phyloP scores from a whole-genome alignment of 2,113 vertebrate genomes.

The Megaceryle maxima region DNA sequence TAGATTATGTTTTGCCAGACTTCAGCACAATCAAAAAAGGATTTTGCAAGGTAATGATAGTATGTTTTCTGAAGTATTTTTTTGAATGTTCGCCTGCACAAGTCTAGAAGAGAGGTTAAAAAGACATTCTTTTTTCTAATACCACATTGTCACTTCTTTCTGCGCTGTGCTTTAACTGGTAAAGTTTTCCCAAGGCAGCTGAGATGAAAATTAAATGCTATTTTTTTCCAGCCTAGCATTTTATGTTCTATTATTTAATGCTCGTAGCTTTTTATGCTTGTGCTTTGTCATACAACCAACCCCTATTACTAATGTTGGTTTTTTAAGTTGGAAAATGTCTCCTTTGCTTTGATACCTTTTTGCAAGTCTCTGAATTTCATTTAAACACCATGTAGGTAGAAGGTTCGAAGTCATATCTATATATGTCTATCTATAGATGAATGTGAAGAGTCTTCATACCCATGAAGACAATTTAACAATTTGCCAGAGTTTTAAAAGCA shows the following conservation, averaged over 20 bases:
- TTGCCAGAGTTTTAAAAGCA: neutral
- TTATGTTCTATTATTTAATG: neutral
- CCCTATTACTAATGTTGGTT: neutral
- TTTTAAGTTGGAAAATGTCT: neutral
- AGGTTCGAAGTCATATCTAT: neutral
- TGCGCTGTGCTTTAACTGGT: neutral
- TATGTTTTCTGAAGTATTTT: neutral
- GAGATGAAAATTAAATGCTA: neutral
- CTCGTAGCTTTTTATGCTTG: neutral
- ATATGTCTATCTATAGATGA: too few relatives aligned
- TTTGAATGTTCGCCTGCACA: neutral
- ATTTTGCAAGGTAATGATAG: slow-evolving; percentile 90
- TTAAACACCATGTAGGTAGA: neutral
- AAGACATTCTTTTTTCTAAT: neutral
- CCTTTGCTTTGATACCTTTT: neutral
- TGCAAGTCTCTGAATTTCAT: neutral
- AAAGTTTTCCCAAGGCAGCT: neutral
- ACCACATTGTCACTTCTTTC: neutral
- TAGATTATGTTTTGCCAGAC: slow-evolving; percentile 96
- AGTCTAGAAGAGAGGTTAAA: neutral
- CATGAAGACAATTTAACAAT: neutral
- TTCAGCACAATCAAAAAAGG: slow-evolving; percentile 98
- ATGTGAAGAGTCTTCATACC: neutral
- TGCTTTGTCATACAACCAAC: neutral
- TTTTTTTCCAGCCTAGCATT: neutral